Conservation (phyloP, 64 coral and sea anemone species). For the Stichodactyla mertensii region DNA sequence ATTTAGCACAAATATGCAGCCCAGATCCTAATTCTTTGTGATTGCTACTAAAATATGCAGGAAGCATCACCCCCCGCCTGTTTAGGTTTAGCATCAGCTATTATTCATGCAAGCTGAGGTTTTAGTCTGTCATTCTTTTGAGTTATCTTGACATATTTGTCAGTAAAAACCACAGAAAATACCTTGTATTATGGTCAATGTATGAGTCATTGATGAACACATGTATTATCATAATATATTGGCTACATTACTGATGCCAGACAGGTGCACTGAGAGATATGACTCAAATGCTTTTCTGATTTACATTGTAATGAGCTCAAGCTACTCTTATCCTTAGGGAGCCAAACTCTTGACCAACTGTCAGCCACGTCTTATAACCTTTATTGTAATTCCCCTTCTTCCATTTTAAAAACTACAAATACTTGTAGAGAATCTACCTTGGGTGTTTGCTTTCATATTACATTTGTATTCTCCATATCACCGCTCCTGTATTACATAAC, state of each 20-base stretch:
- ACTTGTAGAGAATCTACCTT: neutral
- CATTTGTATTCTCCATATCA: neutral
- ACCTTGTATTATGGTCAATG: neutral
- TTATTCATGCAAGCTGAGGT: slow-evolving; percentile 7
- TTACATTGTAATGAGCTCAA: slow-evolving; percentile 12
- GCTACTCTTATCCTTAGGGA: neutral
- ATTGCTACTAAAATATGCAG: neutral
- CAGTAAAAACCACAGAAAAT: slow-evolving; percentile 3
- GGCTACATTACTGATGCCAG: neutral
- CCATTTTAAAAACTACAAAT: neutral
- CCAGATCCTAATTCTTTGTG: neutral
- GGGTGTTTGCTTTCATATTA: neutral
- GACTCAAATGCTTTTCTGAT: slow-evolving; percentile 15
- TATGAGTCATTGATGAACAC: neutral
- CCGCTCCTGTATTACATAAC: neutral
- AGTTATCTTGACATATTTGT: neutral
- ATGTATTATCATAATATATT: neutral
- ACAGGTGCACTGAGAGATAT: neutral
- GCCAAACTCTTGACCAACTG: neutral
- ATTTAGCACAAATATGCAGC: neutral
- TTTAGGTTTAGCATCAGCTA: neutral
- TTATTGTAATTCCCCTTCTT: neutral
- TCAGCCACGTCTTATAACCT: neutral
- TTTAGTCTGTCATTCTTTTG: neutral
- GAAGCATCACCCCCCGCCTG: neutral